These are phyloP conservation scores for Cerceris rybyensis DNA, from an alignment of 2,888 invertebrate species.

Conservation along the genomic window DNA sequence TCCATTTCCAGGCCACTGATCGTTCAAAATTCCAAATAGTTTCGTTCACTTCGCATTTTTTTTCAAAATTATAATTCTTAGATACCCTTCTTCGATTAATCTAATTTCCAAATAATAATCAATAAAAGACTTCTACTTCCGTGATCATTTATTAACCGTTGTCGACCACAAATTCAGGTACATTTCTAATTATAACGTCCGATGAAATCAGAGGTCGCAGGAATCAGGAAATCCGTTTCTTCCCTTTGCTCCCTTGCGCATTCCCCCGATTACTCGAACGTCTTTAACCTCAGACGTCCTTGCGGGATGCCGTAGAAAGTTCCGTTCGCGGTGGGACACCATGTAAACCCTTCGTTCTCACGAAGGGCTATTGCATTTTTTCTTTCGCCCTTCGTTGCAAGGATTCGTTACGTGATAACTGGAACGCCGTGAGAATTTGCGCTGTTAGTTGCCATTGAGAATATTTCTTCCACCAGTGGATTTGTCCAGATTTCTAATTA, in stretches of 20 bases:
- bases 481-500: no score
- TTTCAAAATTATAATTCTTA: no score
- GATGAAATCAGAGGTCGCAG: not conserved
- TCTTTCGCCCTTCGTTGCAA: slow-evolving; percentile 25
- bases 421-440: slow-evolving; percentile 37
- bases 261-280: slow-evolving; percentile 15
- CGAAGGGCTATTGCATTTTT: slow-evolving; percentile 11
- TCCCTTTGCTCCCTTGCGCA: not conserved
- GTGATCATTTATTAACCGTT: no score
- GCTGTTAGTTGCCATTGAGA: slow-evolving; percentile 1
- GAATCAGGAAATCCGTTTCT: slow-evolving; percentile 24
- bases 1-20: no score
- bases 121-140: no score
- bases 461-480: not conserved
- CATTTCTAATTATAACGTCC: no score
- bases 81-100: no score
- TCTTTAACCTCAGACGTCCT: slow-evolving; percentile 32
- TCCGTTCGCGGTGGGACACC: slow-evolving; percentile 43
- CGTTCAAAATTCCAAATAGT: no score
- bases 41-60: no score
- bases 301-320: slow-evolving; percentile 61
- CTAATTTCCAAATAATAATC: no score
- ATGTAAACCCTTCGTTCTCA: slow-evolving; percentile 25
- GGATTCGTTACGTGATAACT: slow-evolving; percentile 40
- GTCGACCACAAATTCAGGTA: no score